Conservation (phyloP, 2,888 invertebrate species). For the Bedellia somnulentella region DNA sequence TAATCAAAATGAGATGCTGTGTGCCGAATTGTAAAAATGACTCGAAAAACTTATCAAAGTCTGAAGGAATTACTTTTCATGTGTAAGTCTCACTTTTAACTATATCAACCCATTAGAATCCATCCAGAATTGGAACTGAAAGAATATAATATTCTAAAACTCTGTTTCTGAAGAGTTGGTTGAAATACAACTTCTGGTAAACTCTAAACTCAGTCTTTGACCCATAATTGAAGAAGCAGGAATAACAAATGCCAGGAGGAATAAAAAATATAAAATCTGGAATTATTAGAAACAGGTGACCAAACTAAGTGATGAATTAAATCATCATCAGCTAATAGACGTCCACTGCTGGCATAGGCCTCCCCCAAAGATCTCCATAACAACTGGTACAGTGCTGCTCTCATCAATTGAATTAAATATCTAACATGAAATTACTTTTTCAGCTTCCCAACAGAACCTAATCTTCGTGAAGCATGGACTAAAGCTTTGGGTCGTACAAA, state of each 20-base stretch:
- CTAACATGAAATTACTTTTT: background rate
- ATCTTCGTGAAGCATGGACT: slow-evolving; percentile 26
- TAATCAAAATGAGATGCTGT: slow-evolving; percentile 41
- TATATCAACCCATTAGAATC: background rate
- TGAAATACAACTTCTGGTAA: background rate
- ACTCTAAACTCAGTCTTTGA: background rate
- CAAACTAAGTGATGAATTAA: background rate
- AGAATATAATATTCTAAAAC: background rate
- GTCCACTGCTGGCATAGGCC: background rate
- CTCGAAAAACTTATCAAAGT: slow-evolving; percentile 27
- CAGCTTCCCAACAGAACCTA: slow-evolving; percentile 29
- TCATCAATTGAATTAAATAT: background rate
- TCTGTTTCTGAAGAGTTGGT: background rate
- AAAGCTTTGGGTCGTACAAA: slow-evolving; percentile 22
- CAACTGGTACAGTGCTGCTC: background rate
- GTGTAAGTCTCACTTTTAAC: slow-evolving; percentile 20
- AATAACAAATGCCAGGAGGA: background rate
- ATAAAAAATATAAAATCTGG: background rate
- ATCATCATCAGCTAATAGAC: background rate
- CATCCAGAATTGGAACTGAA: background rate
- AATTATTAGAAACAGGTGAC: slow-evolving; percentile 6
- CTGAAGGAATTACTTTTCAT: slow-evolving; percentile 40
- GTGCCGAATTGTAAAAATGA: slow-evolving; percentile 38
- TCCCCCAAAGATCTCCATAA: background rate
- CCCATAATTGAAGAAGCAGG: too few species aligned